Evolutionary conservation across 1,140 invertebrate species (phyloP), one percentile per base, ranked within the genome.

Genomic region (Cherax quadricarinatus): DNA sequence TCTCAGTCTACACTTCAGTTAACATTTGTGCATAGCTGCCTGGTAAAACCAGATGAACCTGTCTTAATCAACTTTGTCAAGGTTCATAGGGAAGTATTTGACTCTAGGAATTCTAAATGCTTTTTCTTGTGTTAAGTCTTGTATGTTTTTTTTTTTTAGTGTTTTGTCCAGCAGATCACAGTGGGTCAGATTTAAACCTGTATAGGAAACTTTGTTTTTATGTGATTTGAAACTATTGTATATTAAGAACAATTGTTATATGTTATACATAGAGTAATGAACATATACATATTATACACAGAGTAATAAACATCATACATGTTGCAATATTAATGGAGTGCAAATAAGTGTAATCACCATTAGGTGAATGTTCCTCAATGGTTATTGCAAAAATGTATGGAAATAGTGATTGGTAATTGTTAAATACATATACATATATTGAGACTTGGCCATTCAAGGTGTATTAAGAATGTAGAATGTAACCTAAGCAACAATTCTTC

Each of bases 171-270:
- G 30, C 70, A 66, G 62, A 75, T 75, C 70, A 9, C 1, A 75
- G 70, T 75, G 70, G 24, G 70, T 75, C n/a, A 75, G 30, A 30
- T 75, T 75, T 4, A 75, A 24, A 10, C n/a, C 70, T 75, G 24
- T 75, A 24, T 75, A 75, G 70, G 9, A 30, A 24, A 75, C 18
- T 75, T 70, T 75, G 30, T 75, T 75, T n/a, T 30, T 30, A 30
- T 75, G 5, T 75, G 70, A 75, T 75, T 75, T 75, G 70, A 75
- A 75, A 75, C 24, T 75, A 66, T 18, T 75, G 24, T 75, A 30
- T 75, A 75, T n/a, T 75, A 75, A 70, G 53, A 57, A 41, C 30
- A 57, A 57, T 57, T 57, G 53, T 57, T 57, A 57, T 1, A 57
- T 41, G 0, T 41, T 41, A 41, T 41, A 41, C 30, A 41, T 41